These are phyloP conservation scores for Aulostomus chinensis DNA, from an alignment of 2,797 vertebrate species.

Conservation along the genomic window DNA sequence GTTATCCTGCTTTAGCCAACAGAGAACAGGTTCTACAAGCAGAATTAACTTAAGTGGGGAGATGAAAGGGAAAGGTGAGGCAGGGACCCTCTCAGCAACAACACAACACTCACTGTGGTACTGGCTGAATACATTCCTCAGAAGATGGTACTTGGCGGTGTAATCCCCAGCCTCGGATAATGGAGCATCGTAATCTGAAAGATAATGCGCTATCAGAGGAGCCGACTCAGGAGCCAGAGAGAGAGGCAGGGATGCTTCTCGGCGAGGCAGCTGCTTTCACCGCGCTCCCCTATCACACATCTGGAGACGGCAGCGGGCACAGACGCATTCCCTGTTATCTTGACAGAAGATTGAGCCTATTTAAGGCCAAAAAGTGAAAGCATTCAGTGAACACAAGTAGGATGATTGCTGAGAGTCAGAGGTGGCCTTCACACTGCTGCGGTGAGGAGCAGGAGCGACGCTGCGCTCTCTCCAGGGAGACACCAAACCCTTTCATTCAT, in stretches of 20 bases:
- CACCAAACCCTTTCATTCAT: constrained; percentile 42
- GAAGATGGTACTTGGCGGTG: constrained; percentile 88
- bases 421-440: constrained; percentile 8
- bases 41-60: constrained; percentile 51
- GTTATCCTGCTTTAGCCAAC: constrained; percentile 50
- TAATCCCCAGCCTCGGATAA: constrained; percentile 94
- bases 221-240: constrained; percentile 48
- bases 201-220: constrained; percentile 75
- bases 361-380: constrained; percentile 28
- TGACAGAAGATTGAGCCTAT: constrained; percentile 49
- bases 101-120: constrained; percentile 80
- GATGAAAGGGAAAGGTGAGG: constrained; percentile 38
- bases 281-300: constrained; percentile 61
- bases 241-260: constrained; percentile 52
- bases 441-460: neutral
- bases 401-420: constrained; percentile 47
- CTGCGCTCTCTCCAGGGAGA: too few relatives aligned
- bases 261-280: constrained; percentile 56
- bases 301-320: constrained; percentile 52
- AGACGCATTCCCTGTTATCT: constrained; percentile 65
- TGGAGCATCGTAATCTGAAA: constrained; percentile 92
- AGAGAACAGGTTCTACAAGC: constrained; percentile 48
- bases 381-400: constrained; percentile 32
- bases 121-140: constrained; percentile 83
- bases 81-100: constrained; percentile 39